Percentiles rank a stretch among this genome's conserved stretches.
Evolutionary conservation across 2,797 vertebrate genomes (phyloP).

Genomic region (Scolopax rusticola): DNA sequence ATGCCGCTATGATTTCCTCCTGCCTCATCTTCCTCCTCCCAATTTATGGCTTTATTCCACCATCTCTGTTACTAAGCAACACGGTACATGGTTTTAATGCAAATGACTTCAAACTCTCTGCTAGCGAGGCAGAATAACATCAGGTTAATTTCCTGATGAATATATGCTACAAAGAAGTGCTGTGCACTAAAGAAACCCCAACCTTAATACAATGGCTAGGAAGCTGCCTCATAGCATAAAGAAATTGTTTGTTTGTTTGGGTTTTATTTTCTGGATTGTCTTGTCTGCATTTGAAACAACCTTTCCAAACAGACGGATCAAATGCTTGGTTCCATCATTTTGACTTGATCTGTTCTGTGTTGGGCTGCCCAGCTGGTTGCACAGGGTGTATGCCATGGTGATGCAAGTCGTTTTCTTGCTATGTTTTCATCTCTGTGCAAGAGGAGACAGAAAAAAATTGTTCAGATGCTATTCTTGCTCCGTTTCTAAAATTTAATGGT

Average conservation of each 20-base stretch:
- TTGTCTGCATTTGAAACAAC: neutral
- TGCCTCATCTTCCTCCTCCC: conserved; percentile 25
- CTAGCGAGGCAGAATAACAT: conserved; percentile 5
- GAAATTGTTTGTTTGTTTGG: neutral
- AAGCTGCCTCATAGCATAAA: neutral
- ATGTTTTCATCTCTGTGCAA: neutral
- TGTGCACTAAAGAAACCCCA: neutral
- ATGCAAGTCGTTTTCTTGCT: neutral
- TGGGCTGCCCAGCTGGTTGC: neutral
- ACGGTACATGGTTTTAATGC: conserved; percentile 25
- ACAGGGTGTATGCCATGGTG: neutral
- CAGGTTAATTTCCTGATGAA: conserved; percentile 55
- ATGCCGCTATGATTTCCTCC: conserved; percentile 64
- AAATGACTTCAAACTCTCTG: conserved; percentile 49
- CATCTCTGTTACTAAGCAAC: conserved; percentile 68
- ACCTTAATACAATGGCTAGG: neutral
- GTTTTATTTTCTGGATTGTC: neutral
- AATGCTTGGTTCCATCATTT: neutral
- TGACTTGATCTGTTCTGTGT: neutral
- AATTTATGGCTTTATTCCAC: conserved; percentile 66
- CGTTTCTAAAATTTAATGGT: neutral
- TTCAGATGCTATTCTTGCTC: neutral
- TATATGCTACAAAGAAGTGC: neutral
- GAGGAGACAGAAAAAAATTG: neutral
- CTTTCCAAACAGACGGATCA: neutral